These are phyloP conservation scores for Polyergus mexicanus DNA, from an alignment of 1,140 invertebrate genomes.

Conservation along the genomic window DNA sequence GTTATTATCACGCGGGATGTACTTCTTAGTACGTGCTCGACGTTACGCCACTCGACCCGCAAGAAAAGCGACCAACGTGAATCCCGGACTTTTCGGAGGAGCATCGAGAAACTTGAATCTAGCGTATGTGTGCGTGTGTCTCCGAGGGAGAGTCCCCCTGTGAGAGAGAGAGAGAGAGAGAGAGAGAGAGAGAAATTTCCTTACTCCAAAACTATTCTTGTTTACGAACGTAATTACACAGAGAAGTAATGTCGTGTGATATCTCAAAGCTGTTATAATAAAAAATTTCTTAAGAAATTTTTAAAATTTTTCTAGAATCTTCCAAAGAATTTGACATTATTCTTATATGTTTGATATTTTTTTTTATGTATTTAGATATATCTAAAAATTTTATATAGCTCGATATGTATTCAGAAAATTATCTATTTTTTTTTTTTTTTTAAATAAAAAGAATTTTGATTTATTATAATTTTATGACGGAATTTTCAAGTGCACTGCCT, in stretches of 20 bases:
- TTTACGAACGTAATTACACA: not conserved
- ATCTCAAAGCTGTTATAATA: not conserved
- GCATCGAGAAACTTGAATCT: not conserved
- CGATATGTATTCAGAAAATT: too few relatives aligned
- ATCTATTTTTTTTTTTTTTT: too few relatives aligned
- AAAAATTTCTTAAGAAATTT: not conserved
- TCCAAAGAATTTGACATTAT: too few relatives aligned
- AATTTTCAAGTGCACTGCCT: too few relatives aligned
- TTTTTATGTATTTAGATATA: too few relatives aligned
- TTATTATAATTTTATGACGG: too few relatives aligned
- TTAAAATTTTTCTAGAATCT: too few relatives aligned
- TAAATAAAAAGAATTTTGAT: too few relatives aligned
- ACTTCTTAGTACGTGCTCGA: slow-evolving; percentile 65
- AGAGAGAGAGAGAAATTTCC: not conserved
- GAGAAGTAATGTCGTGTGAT: not conserved
- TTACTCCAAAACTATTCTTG: not conserved
- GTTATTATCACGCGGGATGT: slow-evolving; percentile 71
- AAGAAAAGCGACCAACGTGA: slow-evolving; percentile 58
- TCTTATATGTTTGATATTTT: too few relatives aligned
- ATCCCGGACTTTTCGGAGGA: not conserved
- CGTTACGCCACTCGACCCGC: slow-evolving; percentile 60
- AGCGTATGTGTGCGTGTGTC: not conserved
- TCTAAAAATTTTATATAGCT: too few relatives aligned
- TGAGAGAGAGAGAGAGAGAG: too few relatives aligned
- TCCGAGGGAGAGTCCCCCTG: not conserved